A percentile compares a stretch with the other conserved stretches of the same genome.
These are phyloP conservation scores for Rhogogaster chlorosoma DNA, from an alignment of 2,888 invertebrate species.

Conservation along the genomic window DNA sequence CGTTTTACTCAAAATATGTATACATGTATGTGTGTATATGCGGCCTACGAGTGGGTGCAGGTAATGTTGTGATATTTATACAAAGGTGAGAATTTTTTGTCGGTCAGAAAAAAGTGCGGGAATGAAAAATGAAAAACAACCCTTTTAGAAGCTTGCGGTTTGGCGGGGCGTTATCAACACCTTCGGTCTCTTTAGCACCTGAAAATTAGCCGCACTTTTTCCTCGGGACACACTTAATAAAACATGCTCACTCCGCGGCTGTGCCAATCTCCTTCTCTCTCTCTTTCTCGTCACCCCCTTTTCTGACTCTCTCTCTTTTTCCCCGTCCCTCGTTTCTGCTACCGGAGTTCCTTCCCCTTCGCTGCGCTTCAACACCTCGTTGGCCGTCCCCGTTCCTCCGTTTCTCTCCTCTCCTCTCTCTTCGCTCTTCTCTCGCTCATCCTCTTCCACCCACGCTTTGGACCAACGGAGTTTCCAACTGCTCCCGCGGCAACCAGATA, in stretches of 20 bases:
- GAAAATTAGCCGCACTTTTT: slow-evolving; percentile 75
- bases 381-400: slow-evolving; percentile 61
- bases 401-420: slow-evolving; percentile 34
- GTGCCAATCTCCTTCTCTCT: not conserved
- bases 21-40: not conserved
- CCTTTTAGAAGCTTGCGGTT: slow-evolving; percentile 11
- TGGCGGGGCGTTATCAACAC: slow-evolving; percentile 66
- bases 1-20: slow-evolving; percentile 59
- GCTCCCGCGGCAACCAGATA: slow-evolving; percentile 65
- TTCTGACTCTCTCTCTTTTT: slow-evolving; percentile 47
- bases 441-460: slow-evolving; percentile 54
- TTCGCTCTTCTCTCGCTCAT: slow-evolving; percentile 46
- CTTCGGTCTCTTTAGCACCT: slow-evolving; percentile 71
- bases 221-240: slow-evolving; percentile 75
- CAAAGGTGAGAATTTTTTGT: not conserved
- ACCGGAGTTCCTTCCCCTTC: slow-evolving; percentile 55
- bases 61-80: not conserved
- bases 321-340: slow-evolving; percentile 54
- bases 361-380: slow-evolving; percentile 67
- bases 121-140: slow-evolving; percentile 11
- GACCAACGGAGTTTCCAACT: slow-evolving; percentile 62
- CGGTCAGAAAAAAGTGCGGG: slow-evolving; percentile 11
- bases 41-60: not conserved
- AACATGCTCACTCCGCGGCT: slow-evolving; percentile 67
- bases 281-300: slow-evolving; percentile 50